A percentile compares a stretch with the other conserved stretches of the same genome.
Conservation (phyloP, 2,797 vertebrate species). For the Oreochromis mossambicus region DNA sequence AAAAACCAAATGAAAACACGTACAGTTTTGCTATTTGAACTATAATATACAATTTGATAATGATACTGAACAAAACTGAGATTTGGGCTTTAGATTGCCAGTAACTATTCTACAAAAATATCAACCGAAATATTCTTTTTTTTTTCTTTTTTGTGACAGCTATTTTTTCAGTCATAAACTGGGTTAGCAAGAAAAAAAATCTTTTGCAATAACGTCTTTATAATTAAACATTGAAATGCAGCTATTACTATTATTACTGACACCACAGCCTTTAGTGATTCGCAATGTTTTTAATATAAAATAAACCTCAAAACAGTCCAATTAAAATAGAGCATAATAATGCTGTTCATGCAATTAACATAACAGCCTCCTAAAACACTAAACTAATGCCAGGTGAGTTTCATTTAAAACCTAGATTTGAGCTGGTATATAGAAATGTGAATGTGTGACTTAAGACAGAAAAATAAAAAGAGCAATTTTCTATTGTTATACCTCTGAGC, state of each 20-base stretch:
- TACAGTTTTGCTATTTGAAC: background rate
- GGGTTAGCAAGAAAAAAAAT: background rate
- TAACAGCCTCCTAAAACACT: background rate
- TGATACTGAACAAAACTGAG: background rate
- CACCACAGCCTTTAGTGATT: background rate
- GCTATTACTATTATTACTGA: accelerated
- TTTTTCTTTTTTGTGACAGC: background rate
- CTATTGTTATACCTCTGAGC: background rate
- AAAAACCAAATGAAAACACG: accelerated
- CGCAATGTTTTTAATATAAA: background rate
- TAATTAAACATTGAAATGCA: background rate
- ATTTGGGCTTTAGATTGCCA: background rate
- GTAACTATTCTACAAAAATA: background rate
- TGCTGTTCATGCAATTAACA: background rate
- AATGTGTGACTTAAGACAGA: background rate
- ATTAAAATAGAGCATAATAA: background rate
- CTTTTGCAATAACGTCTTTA: accelerated
- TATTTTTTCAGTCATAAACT: background rate
- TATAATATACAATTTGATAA: accelerated
- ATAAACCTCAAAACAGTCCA: background rate
- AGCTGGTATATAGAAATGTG: background rate
- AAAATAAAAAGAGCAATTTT: background rate
- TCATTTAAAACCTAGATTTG: accelerated
- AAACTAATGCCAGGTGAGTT: background rate
- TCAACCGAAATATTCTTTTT: accelerated